phyloP scores from a whole-genome alignment of 2,113 vertebrate species.

The Clarias batrachus region DNA sequence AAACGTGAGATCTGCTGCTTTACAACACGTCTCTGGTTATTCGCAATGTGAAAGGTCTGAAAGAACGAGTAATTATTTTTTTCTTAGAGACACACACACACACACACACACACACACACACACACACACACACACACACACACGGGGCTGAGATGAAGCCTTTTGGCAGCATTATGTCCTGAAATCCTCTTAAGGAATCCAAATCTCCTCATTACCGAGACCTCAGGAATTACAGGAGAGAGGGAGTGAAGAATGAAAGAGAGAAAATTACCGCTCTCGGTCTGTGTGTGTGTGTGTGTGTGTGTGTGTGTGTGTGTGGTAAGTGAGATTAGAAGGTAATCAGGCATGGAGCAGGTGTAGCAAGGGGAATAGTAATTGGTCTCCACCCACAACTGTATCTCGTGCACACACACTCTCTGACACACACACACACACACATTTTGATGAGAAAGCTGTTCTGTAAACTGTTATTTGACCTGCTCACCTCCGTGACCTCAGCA shows the following conservation, averaged over 20 bases:
- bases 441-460: neutral
- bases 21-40: neutral
- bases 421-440: neutral
- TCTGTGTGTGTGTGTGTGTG: constrained; percentile 21
- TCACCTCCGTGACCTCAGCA: constrained; percentile 1
- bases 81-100: neutral
- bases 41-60: neutral
- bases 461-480: neutral
- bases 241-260: neutral
- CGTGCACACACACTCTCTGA: neutral
- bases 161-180: constrained; percentile 27
- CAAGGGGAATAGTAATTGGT: constrained; percentile 32
- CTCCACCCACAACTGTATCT: neutral
- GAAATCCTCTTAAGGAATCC: constrained; percentile 37
- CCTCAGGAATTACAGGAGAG: constrained; percentile 41
- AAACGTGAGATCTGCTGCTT: neutral
- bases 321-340: constrained; percentile 46
- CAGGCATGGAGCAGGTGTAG: constrained; percentile 45
- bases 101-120: neutral
- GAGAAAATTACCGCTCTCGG: neutral
- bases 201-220: constrained; percentile 43
- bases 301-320: constrained; percentile 6
- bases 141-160: constrained; percentile 20
- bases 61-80: neutral
- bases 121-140: constrained; percentile 16